Evolutionary conservation across 2,113 vertebrate genomes (phyloP).

Genomic region (Hystrix cristata): DNA sequence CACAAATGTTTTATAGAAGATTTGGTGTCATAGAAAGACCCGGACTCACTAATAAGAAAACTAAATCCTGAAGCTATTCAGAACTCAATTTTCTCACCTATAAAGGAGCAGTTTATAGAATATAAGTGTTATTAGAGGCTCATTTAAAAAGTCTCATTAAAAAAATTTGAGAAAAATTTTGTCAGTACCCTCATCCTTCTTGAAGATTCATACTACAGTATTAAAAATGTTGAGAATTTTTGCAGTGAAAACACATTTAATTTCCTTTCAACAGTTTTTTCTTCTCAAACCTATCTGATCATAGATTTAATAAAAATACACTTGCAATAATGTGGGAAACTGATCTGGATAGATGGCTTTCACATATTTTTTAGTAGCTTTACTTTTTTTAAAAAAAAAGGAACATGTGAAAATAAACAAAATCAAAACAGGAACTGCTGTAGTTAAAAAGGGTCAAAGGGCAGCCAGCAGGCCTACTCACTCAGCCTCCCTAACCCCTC

Average conservation of each 20-base stretch:
- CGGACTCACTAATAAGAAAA: not conserved
- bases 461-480: not conserved
- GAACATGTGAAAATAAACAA: conserved; percentile 13
- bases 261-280: conserved; percentile 19
- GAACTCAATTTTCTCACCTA: conserved; percentile 13
- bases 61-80: not conserved
- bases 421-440: not conserved
- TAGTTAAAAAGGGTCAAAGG: not conserved
- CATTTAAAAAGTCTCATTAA: not conserved
- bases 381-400: not conserved
- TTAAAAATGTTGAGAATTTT: conserved; percentile 17
- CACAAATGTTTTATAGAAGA: not conserved
- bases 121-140: not conserved
- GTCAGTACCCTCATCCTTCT: not conserved
- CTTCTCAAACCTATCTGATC: not conserved
- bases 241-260: conserved; percentile 28
- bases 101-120: not conserved
- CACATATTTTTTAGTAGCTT: not conserved
- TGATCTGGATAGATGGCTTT: not conserved
- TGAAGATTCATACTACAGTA: not conserved
- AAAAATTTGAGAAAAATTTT: conserved; percentile 18
- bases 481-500: not conserved
- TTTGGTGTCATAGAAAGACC: not conserved
- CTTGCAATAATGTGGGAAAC: not conserved
- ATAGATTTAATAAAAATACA: conserved; percentile 9